These are phyloP conservation scores for Ranitomeya imitator DNA, from an alignment of 2,113 vertebrate species.

Conservation along the genomic window DNA sequence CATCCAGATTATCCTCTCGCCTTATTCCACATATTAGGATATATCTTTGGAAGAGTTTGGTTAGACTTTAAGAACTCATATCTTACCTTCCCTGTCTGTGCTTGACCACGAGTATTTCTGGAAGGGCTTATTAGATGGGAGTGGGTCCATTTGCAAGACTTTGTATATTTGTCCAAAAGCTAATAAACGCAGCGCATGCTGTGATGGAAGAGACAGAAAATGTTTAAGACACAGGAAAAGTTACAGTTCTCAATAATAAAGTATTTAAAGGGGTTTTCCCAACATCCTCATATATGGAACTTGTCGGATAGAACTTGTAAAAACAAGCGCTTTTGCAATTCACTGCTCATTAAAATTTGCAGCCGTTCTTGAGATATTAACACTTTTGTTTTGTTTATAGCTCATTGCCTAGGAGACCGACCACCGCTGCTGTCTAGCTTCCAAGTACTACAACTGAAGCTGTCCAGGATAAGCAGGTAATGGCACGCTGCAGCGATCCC, in stretches of 20 bases:
- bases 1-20: background rate
- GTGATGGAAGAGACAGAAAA: conserved; percentile 54
- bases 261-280: too few relatives aligned
- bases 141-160: conserved; percentile 97
- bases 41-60: background rate
- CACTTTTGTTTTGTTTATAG: too few relatives aligned
- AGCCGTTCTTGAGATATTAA: too few relatives aligned
- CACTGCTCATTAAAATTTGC: too few relatives aligned
- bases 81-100: conserved; percentile 93
- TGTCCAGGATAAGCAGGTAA: too few relatives aligned
- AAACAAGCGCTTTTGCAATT: too few relatives aligned
- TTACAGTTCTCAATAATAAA: background rate
- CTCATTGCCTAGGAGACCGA: too few relatives aligned
- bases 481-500: too few relatives aligned
- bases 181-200: conserved; percentile 93
- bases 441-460: too few relatives aligned
- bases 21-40: background rate
- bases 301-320: too few relatives aligned
- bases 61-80: background rate
- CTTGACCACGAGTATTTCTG: conserved; percentile 94
- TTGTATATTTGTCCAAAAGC: conserved; percentile 98
- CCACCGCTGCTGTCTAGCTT: too few relatives aligned
- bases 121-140: conserved; percentile 94
- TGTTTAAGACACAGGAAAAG: background rate
- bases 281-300: too few relatives aligned